phyloP scores from a whole-genome alignment of 2,113 vertebrate species.

The Anoura caudifer region DNA sequence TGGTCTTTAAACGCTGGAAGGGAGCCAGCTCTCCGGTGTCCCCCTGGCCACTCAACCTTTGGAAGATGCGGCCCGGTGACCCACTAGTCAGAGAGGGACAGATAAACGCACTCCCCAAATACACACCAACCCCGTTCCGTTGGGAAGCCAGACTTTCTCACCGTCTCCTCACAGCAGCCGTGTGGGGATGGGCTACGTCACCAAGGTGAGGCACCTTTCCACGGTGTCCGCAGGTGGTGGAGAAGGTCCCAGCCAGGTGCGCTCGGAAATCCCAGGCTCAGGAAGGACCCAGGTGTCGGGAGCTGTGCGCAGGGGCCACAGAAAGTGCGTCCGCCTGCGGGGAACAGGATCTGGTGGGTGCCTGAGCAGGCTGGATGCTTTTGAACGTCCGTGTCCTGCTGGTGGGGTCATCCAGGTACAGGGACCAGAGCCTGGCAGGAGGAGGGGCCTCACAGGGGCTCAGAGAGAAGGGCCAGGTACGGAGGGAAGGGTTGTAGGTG shows the following conservation, averaged over 20 bases:
- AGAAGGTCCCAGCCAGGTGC: neutral
- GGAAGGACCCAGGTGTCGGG: neutral
- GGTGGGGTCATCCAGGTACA: neutral
- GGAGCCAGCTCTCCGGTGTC: neutral
- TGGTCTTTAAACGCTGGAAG: constrained; percentile 33
- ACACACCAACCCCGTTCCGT: neutral
- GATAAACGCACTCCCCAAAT: neutral
- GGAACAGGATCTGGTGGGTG: neutral
- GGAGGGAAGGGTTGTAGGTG: neutral
- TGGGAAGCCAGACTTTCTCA: neutral
- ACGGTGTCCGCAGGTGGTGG: accelerated
- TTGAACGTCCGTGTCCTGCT: neutral
- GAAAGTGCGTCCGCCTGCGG: neutral
- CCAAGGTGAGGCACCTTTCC: neutral
- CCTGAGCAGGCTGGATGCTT: neutral
- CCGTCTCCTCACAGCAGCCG: neutral
- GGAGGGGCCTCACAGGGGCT: neutral
- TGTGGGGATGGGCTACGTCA: neutral
- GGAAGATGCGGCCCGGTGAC: neutral
- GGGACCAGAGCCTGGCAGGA: neutral
- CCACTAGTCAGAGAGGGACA: neutral
- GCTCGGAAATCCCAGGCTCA: neutral
- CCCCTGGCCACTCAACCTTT: neutral
- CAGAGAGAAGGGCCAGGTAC: neutral
- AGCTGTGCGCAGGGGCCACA: neutral